These are phyloP conservation scores for Gopherus evgoodei DNA, from an alignment of 2,113 vertebrate genomes.

Conservation along the genomic window DNA sequence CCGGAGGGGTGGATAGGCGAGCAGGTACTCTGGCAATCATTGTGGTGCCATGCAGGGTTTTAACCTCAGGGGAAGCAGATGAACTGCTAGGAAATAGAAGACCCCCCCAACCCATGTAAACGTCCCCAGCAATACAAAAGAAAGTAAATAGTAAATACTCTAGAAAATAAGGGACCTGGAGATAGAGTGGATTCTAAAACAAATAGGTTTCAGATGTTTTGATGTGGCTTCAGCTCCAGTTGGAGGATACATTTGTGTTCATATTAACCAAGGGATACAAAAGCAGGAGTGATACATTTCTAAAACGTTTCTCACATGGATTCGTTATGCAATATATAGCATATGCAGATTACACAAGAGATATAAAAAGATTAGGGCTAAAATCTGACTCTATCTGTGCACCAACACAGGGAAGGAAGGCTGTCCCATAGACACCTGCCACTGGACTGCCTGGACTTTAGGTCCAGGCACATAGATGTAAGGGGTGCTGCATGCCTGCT, in stretches of 20 bases:
- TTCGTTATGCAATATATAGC: not conserved
- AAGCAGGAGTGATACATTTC: not conserved
- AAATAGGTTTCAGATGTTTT: not conserved
- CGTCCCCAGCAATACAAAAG: not conserved
- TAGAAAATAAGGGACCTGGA: not conserved
- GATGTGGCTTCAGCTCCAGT: not conserved
- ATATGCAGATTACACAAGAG: not conserved
- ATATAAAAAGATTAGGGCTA: not conserved
- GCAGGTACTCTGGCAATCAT: not conserved
- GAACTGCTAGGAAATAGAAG: not conserved
- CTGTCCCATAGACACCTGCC: fast-evolving
- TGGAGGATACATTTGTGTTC: not conserved
- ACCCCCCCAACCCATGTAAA: not conserved
- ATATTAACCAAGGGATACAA: not conserved
- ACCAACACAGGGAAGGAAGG: fast-evolving
- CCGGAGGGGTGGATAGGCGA: not conserved
- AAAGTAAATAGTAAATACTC: not conserved
- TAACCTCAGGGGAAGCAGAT: not conserved
- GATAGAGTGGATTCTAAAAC: not conserved
- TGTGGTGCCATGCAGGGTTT: not conserved
- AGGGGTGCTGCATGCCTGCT: not conserved
- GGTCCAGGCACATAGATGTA: fast-evolving
- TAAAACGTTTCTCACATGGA: not conserved
- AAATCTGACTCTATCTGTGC: not conserved
- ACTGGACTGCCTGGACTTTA: not conserved